Percentiles rank a stretch among this genome's conserved stretches.
Conservation (phyloP, 2,113 vertebrate genomes). For the Patagioenas fasciata region DNA sequence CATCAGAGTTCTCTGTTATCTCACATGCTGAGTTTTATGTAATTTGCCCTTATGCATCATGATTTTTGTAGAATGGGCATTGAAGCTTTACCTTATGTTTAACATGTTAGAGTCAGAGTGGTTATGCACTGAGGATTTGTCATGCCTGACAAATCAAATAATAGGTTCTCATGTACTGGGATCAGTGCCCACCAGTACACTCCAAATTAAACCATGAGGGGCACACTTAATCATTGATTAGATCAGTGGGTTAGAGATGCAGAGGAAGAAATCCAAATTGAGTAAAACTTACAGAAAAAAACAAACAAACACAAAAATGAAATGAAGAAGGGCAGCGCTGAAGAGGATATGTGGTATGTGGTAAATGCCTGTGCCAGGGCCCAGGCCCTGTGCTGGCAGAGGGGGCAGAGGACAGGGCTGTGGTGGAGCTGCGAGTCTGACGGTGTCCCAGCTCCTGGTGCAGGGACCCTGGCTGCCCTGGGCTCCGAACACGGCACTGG, state of each 20-base stretch:
- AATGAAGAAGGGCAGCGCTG: neutral
- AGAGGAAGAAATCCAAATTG: neutral
- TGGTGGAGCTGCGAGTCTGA: accelerated
- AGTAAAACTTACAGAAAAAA: neutral
- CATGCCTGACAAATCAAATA: slow-evolving; percentile 4
- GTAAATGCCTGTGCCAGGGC: neutral
- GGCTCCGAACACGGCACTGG: neutral
- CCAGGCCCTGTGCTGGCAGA: accelerated
- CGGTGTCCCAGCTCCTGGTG: neutral
- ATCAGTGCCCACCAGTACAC: neutral
- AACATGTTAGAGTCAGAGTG: neutral
- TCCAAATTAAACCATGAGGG: neutral
- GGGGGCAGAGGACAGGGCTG: neutral
- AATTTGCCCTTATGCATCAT: neutral
- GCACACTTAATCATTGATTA: neutral
- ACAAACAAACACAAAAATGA: accelerated
- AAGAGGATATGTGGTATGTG: neutral
- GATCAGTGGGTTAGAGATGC: neutral
- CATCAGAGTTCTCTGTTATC: neutral
- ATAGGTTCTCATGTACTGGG: neutral
- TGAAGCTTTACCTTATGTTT: slow-evolving; percentile 1
- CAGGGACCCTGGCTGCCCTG: neutral
- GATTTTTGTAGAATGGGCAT: neutral
- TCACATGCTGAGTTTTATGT: neutral
- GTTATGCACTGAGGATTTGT: neutral